Base-by-base conservation (phyloP, 2,113 vertebrate species). In the Zingel zingel region DNA sequence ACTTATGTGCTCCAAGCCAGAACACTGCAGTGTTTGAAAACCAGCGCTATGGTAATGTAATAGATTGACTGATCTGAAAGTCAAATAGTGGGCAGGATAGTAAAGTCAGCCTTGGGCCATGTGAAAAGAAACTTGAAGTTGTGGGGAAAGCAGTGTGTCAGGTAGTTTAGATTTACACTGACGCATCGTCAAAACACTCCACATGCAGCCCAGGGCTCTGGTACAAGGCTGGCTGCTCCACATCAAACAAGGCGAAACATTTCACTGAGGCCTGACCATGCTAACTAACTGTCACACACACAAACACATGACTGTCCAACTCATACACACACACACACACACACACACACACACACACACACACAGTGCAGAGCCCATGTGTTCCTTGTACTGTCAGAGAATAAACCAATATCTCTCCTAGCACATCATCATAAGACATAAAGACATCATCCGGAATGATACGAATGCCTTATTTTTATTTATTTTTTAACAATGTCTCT, bases 231-330 rank as follows among this genome's bases (percentile, higher is more conserved):
- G 65, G 74, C 77, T 56, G 61, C 67, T 86, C 51, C 79, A 53
- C 64, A 3, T 86, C 81, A 87, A 73, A 51, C 80, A 79, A 71
- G 80, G 84, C 79, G 84, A 86, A 78, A 80, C 65, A 36, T 71
- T 75, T 86, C 69, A 64, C 64, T 4, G 21, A 45, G 50, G 56
- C 23, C 27, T 23, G 53, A 73, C 61, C 10, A 59, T 78, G 88
- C 90, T 89, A 92, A 79, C 79, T 80, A 85, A 65, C 85, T 85
- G 82, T 91, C 89, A 88, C 79, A 65, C 19, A 51, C 65, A 51
- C 57, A 81, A 56, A 74, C 19, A 73, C 63, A n/a, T 21, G 36
- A 25, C 58, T n/a, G 48, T 57, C 33, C 23, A 48, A n/a, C 30
- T 48, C 30, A 57, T 21, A 64, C 74, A 66, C 30, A 47, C 50